phyloP scores from a whole-genome alignment of 2,797 vertebrate genomes.

The Urosaurus nigricauda region DNA sequence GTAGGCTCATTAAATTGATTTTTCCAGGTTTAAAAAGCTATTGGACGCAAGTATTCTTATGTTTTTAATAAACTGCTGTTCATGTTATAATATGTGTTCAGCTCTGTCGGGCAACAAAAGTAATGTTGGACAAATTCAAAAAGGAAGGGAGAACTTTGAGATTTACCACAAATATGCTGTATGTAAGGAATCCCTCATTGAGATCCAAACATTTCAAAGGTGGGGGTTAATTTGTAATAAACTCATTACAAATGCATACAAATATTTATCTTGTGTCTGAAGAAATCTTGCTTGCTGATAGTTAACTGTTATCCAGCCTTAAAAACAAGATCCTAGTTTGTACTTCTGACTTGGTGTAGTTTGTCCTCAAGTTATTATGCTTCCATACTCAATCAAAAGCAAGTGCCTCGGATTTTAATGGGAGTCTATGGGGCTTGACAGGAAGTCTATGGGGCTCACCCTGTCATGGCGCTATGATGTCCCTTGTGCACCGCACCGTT shows the following conservation, averaged over 20 bases:
- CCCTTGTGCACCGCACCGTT: too few relatives aligned
- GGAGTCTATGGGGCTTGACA: too few relatives aligned
- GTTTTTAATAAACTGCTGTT: constrained; percentile 73
- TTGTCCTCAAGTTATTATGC: constrained; percentile 3
- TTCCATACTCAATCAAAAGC: constrained; percentile 56
- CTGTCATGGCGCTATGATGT: too few relatives aligned
- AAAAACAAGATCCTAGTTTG: constrained; percentile 48
- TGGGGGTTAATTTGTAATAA: constrained; percentile 74
- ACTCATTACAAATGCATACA: constrained; percentile 58
- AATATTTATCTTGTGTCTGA: constrained; percentile 65
- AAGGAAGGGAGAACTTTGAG: constrained; percentile 74
- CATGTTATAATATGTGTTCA: constrained; percentile 63
- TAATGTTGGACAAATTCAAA: constrained; percentile 72
- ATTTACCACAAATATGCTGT: constrained; percentile 71
- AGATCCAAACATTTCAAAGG: constrained; percentile 74
- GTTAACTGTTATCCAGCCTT: constrained; percentile 57
- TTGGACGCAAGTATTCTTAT: constrained; percentile 74
- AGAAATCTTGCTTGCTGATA: constrained; percentile 51
- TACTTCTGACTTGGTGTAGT: background rate
- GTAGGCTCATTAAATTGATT: constrained; percentile 73
- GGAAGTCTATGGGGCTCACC: too few relatives aligned
- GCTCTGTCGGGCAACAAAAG: constrained; percentile 67
- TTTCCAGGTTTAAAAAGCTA: constrained; percentile 61
- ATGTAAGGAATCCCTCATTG: constrained; percentile 63
- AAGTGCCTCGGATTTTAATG: constrained; percentile 23